These are phyloP conservation scores for Globodera ellingtonae DNA, from an alignment of 1,140 invertebrate species.

Conservation along the genomic window DNA sequence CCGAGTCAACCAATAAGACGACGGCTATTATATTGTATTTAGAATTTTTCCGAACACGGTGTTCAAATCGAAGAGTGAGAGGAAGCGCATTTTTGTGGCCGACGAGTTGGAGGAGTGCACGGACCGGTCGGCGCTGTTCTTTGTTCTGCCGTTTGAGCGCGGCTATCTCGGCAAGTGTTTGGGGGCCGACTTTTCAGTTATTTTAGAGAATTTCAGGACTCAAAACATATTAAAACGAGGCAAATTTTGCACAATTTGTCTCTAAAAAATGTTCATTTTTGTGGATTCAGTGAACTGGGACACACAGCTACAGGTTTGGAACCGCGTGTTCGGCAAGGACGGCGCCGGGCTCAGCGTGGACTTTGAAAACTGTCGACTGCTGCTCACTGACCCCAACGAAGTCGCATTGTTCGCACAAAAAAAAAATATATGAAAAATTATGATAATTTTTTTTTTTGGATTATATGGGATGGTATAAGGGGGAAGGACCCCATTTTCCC, in stretches of 20 bases:
- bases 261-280: too few relatives aligned
- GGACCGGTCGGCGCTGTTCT: conserved; percentile 90
- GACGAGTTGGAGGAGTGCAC: conserved; percentile 90
- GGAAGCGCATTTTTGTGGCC: conserved; percentile 86
- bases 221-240: conserved; percentile 94
- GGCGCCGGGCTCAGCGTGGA: conserved; percentile 74
- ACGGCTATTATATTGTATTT: conserved; percentile 7
- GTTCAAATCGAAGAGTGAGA: conserved; percentile 95
- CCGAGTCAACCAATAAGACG: too few relatives aligned
- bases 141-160: conserved; percentile 89
- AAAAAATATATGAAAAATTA: background rate
- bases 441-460: background rate
- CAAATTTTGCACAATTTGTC: conserved; percentile 83
- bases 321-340: conserved; percentile 82
- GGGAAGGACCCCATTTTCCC: too few relatives aligned
- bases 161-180: conserved; percentile 66
- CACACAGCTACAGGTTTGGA: too few relatives aligned
- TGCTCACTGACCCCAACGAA: conserved; percentile 83
- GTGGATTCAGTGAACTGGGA: conserved; percentile 74
- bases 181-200: conserved; percentile 7
- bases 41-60: conserved; percentile 85
- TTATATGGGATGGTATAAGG: too few relatives aligned
- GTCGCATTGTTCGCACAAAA: conserved; percentile 12
- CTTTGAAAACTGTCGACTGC: conserved; percentile 72
- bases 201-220: conserved; percentile 44